Percentiles rank a stretch among this genome's conserved stretches.
Evolutionary conservation across 2,888 invertebrate species (phyloP).

Genomic region (Drosophila neutralis): DNA sequence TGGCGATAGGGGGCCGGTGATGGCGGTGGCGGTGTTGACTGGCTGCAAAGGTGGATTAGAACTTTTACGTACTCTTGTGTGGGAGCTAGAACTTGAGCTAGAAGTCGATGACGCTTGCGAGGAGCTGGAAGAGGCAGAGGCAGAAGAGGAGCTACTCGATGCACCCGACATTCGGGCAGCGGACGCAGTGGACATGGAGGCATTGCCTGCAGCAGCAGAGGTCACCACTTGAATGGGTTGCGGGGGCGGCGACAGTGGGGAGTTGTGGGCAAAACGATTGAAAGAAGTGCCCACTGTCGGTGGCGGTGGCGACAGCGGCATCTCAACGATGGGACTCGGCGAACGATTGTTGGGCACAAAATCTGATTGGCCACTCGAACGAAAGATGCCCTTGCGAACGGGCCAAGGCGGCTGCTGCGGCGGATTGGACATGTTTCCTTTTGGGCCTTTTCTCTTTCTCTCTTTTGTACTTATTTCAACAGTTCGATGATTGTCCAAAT

Average conservation of each 20-base stretch:
- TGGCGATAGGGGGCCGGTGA: conserved; percentile 33
- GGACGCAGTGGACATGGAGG: conserved; percentile 54
- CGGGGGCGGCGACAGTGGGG: conserved; percentile 80
- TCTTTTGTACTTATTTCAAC: conserved; percentile 22
- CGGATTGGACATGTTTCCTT: conserved; percentile 83
- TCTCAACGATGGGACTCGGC: conserved; percentile 85
- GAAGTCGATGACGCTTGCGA: conserved; percentile 70
- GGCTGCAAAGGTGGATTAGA: conserved; percentile 79
- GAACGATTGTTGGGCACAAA: conserved; percentile 82
- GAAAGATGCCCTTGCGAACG: conserved; percentile 87
- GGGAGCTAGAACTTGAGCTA: conserved; percentile 69
- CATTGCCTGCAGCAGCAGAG: conserved; percentile 36
- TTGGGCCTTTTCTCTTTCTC: neutral
- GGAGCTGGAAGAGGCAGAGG: conserved; percentile 54
- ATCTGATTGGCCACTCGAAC: conserved; percentile 85
- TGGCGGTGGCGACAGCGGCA: conserved; percentile 85
- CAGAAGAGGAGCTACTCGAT: conserved; percentile 36
- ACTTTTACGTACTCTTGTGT: conserved; percentile 81
- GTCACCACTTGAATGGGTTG: conserved; percentile 79
- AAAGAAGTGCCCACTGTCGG: conserved; percentile 66
- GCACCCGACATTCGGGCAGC: conserved; percentile 60
- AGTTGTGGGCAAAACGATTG: conserved; percentile 63
- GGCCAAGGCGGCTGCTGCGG: conserved; percentile 89
- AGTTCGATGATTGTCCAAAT: conserved; percentile 21
- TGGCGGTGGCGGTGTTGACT: conserved; percentile 54